Evolutionary conservation across 2,888 invertebrate species (phyloP), one percentile per base, ranked within the genome.

Genomic region (Ashinkailepas kermadecensis): DNA sequence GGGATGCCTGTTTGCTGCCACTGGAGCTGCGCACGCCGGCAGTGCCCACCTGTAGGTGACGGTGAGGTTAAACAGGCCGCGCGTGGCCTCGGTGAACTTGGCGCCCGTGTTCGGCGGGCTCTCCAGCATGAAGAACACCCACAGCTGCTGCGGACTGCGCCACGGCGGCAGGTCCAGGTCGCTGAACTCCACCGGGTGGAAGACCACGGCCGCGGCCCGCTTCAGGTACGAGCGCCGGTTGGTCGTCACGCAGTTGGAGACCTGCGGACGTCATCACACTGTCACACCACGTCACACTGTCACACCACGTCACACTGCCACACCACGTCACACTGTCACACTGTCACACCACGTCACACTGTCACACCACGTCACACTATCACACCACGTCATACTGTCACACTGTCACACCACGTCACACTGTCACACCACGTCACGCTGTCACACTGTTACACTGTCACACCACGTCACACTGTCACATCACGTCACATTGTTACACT

Each of bases 51-150:
- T 81, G 70, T 81, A 74, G 15, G 59, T 81, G 58, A 78, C 13
- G 23, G 78, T 78, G 57, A 78, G 9, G 58, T 78, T 78, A 13
- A 78, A 78, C 21, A 78, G 11, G 23, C 21, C 57, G 6, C 23
- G 11, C 2, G 78, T 78, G 6, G 10, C 23, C 23, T 23, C 78
- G 13, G 57, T 78, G 78, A 78, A 78, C 23, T 78, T n/a, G 12
- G 12, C 23, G 57, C 58, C 58, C 13, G 78, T 78, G 18, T 78
- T 18, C 23, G 58, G 57, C 23, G 78, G 57, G 25, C 78, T 78
- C 78, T 78, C 78, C 58, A 78, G 78, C 78, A 78, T 78, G 78
- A 56, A 78, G 58, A 78, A 78, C 57, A 78, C 78, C 56, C 58
- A 58, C 23, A 78, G 57, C 58, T 58, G 78, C 8, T 57, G 54